Conservation (phyloP, 2,113 vertebrate genomes). For the Heliornis fulica region DNA sequence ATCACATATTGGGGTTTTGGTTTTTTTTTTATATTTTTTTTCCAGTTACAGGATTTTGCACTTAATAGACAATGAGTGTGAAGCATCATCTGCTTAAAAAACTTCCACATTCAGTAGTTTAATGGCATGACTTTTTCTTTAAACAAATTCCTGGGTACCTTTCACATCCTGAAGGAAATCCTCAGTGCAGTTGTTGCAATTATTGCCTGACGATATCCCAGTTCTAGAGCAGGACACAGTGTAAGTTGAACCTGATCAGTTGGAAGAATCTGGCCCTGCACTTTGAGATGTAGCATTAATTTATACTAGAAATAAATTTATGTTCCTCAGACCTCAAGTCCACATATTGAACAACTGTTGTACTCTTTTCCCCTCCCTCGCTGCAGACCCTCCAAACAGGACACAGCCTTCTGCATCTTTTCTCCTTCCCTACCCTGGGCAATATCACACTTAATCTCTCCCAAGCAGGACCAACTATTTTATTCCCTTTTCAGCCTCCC, state of each 20-base stretch:
- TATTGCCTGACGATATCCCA: background rate
- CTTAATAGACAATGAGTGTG: background rate
- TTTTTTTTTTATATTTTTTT: background rate
- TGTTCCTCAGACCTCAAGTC: background rate
- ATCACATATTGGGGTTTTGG: fast-evolving
- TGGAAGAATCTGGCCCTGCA: background rate
- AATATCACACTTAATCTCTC: background rate
- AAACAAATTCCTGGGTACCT: background rate
- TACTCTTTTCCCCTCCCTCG: background rate
- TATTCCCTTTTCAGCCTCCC: background rate
- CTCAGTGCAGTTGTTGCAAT: background rate
- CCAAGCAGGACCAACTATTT: background rate
- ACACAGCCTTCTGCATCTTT: background rate
- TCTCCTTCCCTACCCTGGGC: background rate
- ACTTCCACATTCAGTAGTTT: background rate
- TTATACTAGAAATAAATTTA: background rate
- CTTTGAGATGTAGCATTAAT: background rate
- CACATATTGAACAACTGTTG: fast-evolving
- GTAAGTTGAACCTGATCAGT: background rate
- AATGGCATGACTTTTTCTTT: background rate
- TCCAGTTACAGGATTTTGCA: background rate
- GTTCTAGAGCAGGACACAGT: background rate
- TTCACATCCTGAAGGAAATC: background rate
- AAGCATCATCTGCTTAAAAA: background rate
- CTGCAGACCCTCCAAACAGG: background rate